Percentiles rank a stretch among this genome's conserved stretches.
These are phyloP conservation scores for Prietella phreatophila DNA, from an alignment of 2,113 vertebrate genomes.

Conservation along the genomic window DNA sequence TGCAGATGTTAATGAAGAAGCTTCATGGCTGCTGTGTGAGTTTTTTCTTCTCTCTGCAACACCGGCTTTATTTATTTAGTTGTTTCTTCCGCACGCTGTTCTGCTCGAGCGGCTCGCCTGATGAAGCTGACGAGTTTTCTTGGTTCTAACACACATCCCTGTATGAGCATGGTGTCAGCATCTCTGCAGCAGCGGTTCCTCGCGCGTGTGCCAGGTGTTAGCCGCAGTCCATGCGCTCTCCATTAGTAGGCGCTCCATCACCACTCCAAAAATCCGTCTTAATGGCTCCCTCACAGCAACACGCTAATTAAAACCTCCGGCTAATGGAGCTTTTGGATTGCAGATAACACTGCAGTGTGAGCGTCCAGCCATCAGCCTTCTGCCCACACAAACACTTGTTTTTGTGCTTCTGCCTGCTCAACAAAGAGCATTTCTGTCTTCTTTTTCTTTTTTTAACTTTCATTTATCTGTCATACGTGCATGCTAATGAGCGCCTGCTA, in stretches of 20 bases:
- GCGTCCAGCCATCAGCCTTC: conserved; percentile 64
- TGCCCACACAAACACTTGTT: conserved; percentile 56
- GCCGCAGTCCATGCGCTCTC: conserved; percentile 58
- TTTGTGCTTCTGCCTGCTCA: conserved; percentile 41
- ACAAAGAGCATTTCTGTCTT: not conserved
- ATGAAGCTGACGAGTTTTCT: not conserved
- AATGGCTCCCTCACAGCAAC: conserved; percentile 74
- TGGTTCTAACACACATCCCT: not conserved
- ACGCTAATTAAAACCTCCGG: conserved; percentile 76
- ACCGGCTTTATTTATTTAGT: not conserved
- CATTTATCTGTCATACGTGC: not conserved
- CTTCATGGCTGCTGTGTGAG: not conserved
- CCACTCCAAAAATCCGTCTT: conserved; percentile 64
- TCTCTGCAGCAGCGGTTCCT: no score
- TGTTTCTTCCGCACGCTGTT: not conserved
- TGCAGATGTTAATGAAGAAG: not conserved
- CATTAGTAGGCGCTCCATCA: conserved; percentile 71
- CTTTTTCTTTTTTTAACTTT: not conserved
- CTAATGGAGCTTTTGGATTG: conserved; percentile 75
- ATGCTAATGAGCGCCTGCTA: conserved; percentile 8
- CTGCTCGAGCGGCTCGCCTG: not conserved
- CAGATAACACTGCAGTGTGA: conserved; percentile 73
- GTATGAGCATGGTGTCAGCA: conserved; percentile 2
- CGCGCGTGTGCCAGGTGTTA: conserved; percentile 39
- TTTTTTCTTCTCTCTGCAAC: not conserved